Percentiles rank a stretch among this genome's conserved stretches.
Conservation (phyloP, 2,888 invertebrate species). For the Cheilosia pagana region DNA sequence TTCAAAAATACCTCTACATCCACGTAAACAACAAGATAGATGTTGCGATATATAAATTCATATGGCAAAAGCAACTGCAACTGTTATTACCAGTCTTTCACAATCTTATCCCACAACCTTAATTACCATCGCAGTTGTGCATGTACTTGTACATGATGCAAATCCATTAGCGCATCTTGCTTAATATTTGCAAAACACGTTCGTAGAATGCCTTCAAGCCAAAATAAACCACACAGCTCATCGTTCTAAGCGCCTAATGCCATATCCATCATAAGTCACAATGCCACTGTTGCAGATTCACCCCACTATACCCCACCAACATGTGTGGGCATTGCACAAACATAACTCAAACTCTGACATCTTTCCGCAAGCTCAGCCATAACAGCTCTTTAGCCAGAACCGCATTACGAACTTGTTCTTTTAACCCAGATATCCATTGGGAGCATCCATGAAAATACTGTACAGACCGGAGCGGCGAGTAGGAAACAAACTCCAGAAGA, state of each 20-base stretch:
- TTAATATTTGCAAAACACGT: slow-evolving; percentile 12
- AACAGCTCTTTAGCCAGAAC: slow-evolving; percentile 15
- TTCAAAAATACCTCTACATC: too few species aligned
- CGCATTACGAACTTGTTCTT: slow-evolving; percentile 43
- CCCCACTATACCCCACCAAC: slow-evolving; percentile 29
- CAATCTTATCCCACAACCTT: slow-evolving; percentile 9
- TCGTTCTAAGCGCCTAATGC: slow-evolving; percentile 1
- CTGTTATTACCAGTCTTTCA: too few species aligned
- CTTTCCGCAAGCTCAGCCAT: slow-evolving; percentile 26
- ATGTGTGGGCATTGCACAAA: slow-evolving; percentile 1
- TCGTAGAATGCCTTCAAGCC: neutral
- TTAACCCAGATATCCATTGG: slow-evolving; percentile 49
- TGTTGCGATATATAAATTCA: too few species aligned
- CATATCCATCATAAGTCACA: neutral
- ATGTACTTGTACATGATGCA: neutral
- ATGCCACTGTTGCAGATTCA: slow-evolving; percentile 19
- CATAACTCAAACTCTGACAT: slow-evolving; percentile 11
- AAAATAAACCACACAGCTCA: slow-evolving; percentile 5
- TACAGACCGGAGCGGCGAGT: neutral
- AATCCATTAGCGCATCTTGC: neutral
- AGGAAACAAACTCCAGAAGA: neutral
- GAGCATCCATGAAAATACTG: slow-evolving; percentile 2
- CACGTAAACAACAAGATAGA: too few species aligned
- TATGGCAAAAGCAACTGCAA: too few species aligned
- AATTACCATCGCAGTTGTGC: neutral